Base-by-base conservation (phyloP, 2,888 invertebrate species). In the Drosophila prolongata region DNA sequence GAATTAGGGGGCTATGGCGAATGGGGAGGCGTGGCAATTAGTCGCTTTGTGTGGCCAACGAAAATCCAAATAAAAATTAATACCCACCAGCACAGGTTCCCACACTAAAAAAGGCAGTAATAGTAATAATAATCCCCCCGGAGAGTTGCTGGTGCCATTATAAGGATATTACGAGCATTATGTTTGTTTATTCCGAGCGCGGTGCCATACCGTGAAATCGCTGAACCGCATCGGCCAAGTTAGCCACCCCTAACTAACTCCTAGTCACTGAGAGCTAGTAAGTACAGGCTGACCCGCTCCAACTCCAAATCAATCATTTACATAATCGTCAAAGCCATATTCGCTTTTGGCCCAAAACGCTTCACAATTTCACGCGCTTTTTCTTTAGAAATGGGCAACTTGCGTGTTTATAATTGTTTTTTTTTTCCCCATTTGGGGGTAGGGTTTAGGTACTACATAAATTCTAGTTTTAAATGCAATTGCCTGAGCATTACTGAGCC, bases 171-270 rank as follows among this genome's bases (percentile, higher is more conserved):
- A 78, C 61, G 56, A 79, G 79, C 72, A 75, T 79, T 64, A 76
- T 80, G 79, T 82, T 79, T 79, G 80, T 79, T 80, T 79, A 78
- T 78, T 70, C 67, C 60, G 50, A 44, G 59, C 75, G 6, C 66
- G 77, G 79, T 73, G 78, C 85, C 78, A 69, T 77, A 72, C 82
- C 79, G 72, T 77, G 75, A 77, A 87, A 76, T 75, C 82, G 79
- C 78, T 80, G 80, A 84, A 82, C 75, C 84, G 75, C 77, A 74
- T 75, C 89, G 73, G 58, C 14, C 34, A 37, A 43, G 54, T 42
- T 64, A 52, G 56, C 47, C 54, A 75, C 78, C 70, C 75, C 49
- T 30, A 74, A 60, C 44, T 54, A 38, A 54, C 55, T 40, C 58
- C 58, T 55, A 59, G 58, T 40, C 69, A 56, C 46, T 3, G 40